Conservation (phyloP, 2,113 vertebrate species). For the Suncus etruscus region DNA sequence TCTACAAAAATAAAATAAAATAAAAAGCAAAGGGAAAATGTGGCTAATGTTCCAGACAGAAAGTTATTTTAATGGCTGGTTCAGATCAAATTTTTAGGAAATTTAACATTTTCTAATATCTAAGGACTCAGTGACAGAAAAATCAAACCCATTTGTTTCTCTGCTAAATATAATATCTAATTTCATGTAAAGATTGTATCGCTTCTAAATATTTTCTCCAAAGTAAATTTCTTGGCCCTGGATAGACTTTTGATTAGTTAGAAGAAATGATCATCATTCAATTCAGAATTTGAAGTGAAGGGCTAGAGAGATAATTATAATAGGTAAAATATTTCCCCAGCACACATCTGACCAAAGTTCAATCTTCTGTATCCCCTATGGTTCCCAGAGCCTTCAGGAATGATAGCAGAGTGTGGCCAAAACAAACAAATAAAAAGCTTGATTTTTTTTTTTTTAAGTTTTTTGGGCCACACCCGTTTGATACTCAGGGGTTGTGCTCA, state of each 20-base stretch:
- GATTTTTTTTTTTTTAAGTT: no score
- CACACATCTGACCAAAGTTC: no score
- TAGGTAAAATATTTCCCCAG: no score
- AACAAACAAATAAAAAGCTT: no score
- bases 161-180: not conserved
- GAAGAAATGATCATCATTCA: not conserved
- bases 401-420: no score
- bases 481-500: no score
- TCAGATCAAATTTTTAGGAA: not conserved
- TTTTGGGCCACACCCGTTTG: no score
- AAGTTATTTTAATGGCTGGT: not conserved
- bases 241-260: conserved; percentile 30
- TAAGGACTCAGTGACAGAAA: not conserved
- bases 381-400: no score
- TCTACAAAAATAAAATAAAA: not conserved
- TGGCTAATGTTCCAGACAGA: not conserved
- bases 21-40: not conserved
- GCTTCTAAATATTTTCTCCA: conserved; percentile 54
- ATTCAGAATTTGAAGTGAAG: not conserved
- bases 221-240: not conserved
- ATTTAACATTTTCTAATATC: not conserved
- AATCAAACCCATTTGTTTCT: not conserved
- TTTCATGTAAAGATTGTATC: conserved; percentile 40
- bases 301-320: no score
- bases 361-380: no score